phyloP scores from a whole-genome alignment of 2,888 invertebrate genomes.

The Luperina nickerlii region DNA sequence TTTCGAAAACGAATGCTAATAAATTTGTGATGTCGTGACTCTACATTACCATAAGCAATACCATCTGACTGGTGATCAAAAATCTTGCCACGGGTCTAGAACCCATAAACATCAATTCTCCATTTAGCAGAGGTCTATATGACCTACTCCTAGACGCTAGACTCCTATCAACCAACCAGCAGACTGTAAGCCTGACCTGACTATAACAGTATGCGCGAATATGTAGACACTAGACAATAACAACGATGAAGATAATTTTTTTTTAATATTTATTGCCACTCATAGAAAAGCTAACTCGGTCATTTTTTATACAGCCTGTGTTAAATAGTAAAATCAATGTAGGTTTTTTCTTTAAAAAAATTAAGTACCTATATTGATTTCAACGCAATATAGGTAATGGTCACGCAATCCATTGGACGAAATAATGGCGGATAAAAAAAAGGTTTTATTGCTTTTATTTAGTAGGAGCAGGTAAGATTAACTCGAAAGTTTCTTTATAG shows the following conservation, averaged over 20 bases:
- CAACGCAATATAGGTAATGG: conserved; percentile 28
- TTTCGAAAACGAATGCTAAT: neutral
- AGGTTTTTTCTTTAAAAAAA: conserved; percentile 27
- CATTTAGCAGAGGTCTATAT: neutral
- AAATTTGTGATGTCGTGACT: neutral
- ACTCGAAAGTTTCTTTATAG: neutral
- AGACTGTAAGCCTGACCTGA: neutral
- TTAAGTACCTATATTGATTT: conserved; percentile 40
- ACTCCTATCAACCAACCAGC: neutral
- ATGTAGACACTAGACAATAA: conserved; percentile 4
- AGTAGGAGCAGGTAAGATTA: neutral
- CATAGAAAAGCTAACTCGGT: conserved; percentile 54
- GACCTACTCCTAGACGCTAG: neutral
- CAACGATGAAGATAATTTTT: conserved; percentile 9
- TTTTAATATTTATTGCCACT: conserved; percentile 53
- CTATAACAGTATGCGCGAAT: conserved; percentile 25
- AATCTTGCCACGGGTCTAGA: neutral
- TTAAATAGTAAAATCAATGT: conserved; percentile 49
- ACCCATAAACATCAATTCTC: neutral
- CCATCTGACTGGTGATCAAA: neutral
- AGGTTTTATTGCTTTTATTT: neutral
- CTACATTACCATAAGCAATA: neutral
- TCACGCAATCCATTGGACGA: conserved; percentile 40
- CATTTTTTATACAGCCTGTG: conserved; percentile 47
- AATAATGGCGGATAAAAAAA: conserved; percentile 22